phyloP scores from a whole-genome alignment of 1,140 invertebrate species.

The Panagrolaimus sp. region DNA sequence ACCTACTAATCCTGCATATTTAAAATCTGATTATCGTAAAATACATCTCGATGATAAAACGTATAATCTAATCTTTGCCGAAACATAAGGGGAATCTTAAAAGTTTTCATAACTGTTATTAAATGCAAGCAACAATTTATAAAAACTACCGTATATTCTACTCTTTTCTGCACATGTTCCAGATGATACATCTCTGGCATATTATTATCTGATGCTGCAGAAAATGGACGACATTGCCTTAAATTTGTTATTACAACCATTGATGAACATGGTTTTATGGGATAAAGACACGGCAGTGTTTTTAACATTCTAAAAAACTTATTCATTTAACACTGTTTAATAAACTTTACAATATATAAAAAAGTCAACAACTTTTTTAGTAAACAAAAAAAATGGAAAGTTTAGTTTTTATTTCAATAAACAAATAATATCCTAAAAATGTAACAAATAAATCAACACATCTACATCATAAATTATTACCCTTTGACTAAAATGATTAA shows the following conservation, averaged over 20 bases:
- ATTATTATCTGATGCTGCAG: neutral
- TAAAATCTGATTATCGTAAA: slow-evolving; percentile 35
- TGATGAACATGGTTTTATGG: no score
- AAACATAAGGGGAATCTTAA: slow-evolving; percentile 36
- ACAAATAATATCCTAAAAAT: slow-evolving; percentile 13
- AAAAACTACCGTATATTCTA: slow-evolving; percentile 26
- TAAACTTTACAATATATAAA: neutral
- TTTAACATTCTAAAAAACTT: no score
- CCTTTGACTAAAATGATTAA: neutral
- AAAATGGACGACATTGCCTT: no score
- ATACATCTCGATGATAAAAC: slow-evolving; percentile 32
- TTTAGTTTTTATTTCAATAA: neutral
- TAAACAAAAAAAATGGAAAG: neutral
- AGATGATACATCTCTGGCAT: slow-evolving; percentile 35
- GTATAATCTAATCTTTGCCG: slow-evolving; percentile 31
- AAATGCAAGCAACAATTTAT: neutral
- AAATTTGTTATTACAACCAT: no score
- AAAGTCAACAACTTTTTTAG: neutral
- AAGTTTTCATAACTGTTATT: slow-evolving; percentile 9
- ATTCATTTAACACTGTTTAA: neutral
- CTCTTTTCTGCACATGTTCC: slow-evolving; percentile 33
- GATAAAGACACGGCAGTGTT: no score
- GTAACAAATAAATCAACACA: neutral
- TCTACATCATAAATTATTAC: neutral
- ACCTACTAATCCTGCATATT: slow-evolving; percentile 12